phyloP scores from a whole-genome alignment of 2,113 vertebrate genomes.

The Caranx melampygus region DNA sequence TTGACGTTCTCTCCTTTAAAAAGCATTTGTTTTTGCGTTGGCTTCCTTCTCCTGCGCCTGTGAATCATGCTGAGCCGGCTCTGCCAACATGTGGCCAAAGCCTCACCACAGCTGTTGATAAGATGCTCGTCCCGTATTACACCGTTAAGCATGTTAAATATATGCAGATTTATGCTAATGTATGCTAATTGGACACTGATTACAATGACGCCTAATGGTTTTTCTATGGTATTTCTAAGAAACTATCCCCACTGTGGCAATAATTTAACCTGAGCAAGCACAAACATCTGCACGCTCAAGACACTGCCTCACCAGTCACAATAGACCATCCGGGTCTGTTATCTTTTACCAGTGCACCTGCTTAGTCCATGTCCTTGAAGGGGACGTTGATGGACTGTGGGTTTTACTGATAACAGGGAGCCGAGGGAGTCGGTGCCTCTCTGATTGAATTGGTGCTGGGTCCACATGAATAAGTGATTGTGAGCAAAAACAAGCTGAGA shows the following conservation, averaged over 20 bases:
- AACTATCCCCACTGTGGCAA: slow-evolving; percentile 37
- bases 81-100: not conserved
- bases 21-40: not conserved
- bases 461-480: not conserved
- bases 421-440: not conserved
- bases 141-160: slow-evolving; percentile 3
- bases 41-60: not conserved
- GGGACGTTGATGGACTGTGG: slow-evolving; percentile 10
- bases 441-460: not conserved
- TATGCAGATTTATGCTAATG: slow-evolving; percentile 67
- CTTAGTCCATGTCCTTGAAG: slow-evolving; percentile 19
- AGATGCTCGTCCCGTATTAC: slow-evolving; percentile 13
- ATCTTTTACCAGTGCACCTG: not conserved
- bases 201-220: slow-evolving; percentile 41
- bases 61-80: not conserved
- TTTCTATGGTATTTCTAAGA: slow-evolving; percentile 28
- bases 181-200: slow-evolving; percentile 70
- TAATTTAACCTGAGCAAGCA: slow-evolving; percentile 1
- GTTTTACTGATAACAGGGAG: not conserved
- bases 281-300: slow-evolving; percentile 13
- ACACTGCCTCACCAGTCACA: not conserved
- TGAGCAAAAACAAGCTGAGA: not conserved
- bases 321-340: slow-evolving; percentile 19
- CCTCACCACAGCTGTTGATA: slow-evolving; percentile 60
- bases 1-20: not conserved